phyloP scores from a whole-genome alignment of 2,797 vertebrate species.

The Falco biarmicus region DNA sequence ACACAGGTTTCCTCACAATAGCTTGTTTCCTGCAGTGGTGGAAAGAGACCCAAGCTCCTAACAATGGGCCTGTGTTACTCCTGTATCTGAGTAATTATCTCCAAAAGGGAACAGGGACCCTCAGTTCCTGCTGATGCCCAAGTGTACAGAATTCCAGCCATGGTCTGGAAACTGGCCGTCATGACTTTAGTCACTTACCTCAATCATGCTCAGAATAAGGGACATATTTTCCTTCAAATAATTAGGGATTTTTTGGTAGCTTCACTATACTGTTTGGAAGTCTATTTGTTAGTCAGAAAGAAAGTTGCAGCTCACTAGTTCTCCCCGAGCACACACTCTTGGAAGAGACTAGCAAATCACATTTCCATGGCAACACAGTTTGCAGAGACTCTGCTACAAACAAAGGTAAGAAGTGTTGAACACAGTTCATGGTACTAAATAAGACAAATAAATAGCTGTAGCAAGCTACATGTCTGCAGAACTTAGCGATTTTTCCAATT shows the following conservation, averaged over 20 bases:
- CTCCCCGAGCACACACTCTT: neutral
- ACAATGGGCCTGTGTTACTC: neutral
- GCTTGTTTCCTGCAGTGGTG: neutral
- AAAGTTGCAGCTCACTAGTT: neutral
- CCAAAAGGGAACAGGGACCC: neutral
- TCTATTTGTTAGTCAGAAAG: neutral
- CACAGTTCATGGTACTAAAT: neutral
- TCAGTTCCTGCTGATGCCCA: neutral
- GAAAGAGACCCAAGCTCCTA: neutral
- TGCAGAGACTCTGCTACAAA: neutral
- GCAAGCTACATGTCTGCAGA: neutral
- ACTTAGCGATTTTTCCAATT: neutral
- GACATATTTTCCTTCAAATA: neutral
- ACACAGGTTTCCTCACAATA: neutral
- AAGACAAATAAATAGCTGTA: neutral
- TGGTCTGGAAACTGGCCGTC: neutral
- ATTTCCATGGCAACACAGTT: conserved; percentile 55
- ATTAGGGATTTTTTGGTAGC: neutral
- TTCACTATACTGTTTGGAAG: neutral
- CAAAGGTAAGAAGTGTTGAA: neutral
- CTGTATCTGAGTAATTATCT: neutral
- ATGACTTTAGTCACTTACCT: neutral
- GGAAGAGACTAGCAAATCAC: neutral
- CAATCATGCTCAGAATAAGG: neutral
- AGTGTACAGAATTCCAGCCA: neutral